These are phyloP conservation scores for Eristalinus aeneus DNA, from an alignment of 2,888 invertebrate species.

Conservation along the genomic window DNA sequence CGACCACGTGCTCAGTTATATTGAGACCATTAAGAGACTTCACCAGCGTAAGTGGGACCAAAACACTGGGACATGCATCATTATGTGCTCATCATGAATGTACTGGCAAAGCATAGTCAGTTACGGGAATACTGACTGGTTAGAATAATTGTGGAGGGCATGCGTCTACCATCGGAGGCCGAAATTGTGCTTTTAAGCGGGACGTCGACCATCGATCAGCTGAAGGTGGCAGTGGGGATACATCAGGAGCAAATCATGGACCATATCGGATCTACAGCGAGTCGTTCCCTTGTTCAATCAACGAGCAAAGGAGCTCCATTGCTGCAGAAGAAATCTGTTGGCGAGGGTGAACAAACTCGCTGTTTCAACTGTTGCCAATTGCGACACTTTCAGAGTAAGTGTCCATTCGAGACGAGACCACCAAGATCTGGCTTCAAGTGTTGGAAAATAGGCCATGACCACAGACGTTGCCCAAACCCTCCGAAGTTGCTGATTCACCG, in stretches of 20 bases:
- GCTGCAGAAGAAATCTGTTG: background rate
- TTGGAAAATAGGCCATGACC: background rate
- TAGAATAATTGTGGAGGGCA: background rate
- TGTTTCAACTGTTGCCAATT: slow-evolving; percentile 14
- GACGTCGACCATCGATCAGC: slow-evolving; percentile 12
- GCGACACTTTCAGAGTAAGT: slow-evolving; percentile 17
- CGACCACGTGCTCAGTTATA: slow-evolving; percentile 12
- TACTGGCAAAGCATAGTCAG: slow-evolving; percentile 5
- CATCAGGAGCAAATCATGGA: slow-evolving; percentile 19
- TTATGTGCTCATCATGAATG: slow-evolving; percentile 15
- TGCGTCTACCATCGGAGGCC: slow-evolving; percentile 13
- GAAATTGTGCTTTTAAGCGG: slow-evolving; percentile 15
- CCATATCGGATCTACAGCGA: background rate
- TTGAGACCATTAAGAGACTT: slow-evolving; percentile 9
- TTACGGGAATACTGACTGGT: background rate
- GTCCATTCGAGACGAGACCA: slow-evolving; percentile 5
- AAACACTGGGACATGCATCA: background rate
- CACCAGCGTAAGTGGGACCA: slow-evolving; percentile 1
- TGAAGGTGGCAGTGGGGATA: slow-evolving; percentile 7
- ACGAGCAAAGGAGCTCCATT: background rate
- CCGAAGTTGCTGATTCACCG: slow-evolving; percentile 15
- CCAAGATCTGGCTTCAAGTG: slow-evolving; percentile 7
- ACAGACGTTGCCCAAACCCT: slow-evolving; percentile 19
- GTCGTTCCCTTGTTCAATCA: background rate
- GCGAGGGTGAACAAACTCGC: background rate